Evolutionary conservation across 2,113 vertebrate genomes (phyloP).

Genomic region (Raja brachyura): DNA sequence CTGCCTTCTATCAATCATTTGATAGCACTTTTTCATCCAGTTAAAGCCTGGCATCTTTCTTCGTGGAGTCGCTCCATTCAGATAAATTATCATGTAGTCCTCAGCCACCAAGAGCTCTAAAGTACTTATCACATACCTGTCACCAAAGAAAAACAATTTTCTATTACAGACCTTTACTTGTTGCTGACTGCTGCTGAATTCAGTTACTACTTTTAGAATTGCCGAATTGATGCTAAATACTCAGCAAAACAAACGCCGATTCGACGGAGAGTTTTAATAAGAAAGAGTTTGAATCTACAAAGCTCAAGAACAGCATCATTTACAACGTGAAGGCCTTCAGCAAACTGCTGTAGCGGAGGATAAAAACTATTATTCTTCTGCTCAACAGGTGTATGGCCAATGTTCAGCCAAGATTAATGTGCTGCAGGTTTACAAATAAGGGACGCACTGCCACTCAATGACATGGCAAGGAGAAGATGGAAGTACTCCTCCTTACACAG

Average conservation of each 20-base stretch:
- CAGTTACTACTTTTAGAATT: background rate
- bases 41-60: slow-evolving; percentile 88
- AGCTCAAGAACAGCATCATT: background rate
- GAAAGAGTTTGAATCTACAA: background rate
- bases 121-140: slow-evolving; percentile 92
- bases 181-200: background rate
- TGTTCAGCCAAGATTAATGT: background rate
- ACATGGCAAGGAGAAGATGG: background rate
- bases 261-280: background rate
- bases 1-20: slow-evolving; percentile 93
- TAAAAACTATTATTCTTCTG: background rate
- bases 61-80: slow-evolving; percentile 92
- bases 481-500: background rate
- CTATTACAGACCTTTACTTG: slow-evolving; percentile 32
- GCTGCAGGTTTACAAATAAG: background rate
- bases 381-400: background rate
- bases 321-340: background rate
- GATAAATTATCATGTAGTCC: slow-evolving; percentile 94
- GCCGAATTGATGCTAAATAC: background rate
- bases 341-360: background rate
- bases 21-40: slow-evolving; percentile 96
- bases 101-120: slow-evolving; percentile 95
- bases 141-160: background rate
- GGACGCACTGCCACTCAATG: background rate
- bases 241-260: background rate